Base-by-base conservation (phyloP, 1,140 invertebrate genomes). In the Eupeodes corollae region DNA sequence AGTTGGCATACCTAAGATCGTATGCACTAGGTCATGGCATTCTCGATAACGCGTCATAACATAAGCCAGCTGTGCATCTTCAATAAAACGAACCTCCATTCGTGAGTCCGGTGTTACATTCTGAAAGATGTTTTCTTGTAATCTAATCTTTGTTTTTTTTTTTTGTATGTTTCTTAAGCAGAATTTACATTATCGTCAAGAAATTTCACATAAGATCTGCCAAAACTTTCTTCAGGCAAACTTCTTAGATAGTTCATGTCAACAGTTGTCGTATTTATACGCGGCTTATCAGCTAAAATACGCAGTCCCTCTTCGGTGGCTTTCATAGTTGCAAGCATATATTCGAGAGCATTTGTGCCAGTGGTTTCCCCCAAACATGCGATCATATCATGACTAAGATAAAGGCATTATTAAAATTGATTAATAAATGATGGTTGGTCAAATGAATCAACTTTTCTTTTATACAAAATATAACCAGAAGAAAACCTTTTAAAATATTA, bases 11-110 rank as follows among this genome's bases (percentile, higher is more conserved):
- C 81, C 79, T 30, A 97, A 74, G 8, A 90, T 69, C 0, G 92
- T 83, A 70, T 99, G 95, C 50, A 91, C 80, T 44, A 99, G 75
- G 73, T 99, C 96, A 68, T 99, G 96, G 14, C 86, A 83, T 73
- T 99, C 93, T 53, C 96, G 79, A 68, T 98, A 98, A 38, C 96
- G 74, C 70, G 94, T 90, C 85, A 98, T 95, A 3, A 98, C 83
- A 73, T 98, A 99, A 15, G 91, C 90, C 44, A 96, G 69, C 51
- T 96, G 83, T 6, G 83, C 69, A 70, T 99, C 88, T 58, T 92
- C 81, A 26, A 99, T 78, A 72, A 97, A 99, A 56, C 86, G 83
- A 1, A 98, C 93, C 31, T 82, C 74, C 51, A 83, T 70, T 54
- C 96, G 76, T 32, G 86, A 85, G 74, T 99, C 94, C 5, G 95